phyloP scores from a whole-genome alignment of 2,113 vertebrate species.

The Natator depressus region DNA sequence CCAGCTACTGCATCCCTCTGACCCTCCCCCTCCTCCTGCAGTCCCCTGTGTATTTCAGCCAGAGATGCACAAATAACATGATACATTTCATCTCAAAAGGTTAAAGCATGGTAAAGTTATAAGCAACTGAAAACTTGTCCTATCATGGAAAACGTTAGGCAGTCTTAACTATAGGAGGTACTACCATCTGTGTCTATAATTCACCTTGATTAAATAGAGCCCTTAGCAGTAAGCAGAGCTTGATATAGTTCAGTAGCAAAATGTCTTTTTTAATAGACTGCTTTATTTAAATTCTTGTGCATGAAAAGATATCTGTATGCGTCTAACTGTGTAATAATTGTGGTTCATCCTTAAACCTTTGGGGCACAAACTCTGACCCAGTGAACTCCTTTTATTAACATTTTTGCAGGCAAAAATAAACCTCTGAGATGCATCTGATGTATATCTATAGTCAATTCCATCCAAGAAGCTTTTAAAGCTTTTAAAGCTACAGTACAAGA shows the following conservation, averaged over 20 bases:
- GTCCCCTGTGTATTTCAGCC: not conserved
- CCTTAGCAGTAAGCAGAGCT: not conserved
- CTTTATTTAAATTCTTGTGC: not conserved
- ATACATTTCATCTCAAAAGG: not conserved
- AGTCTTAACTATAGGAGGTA: not conserved
- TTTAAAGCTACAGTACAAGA: not conserved
- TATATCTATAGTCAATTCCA: not conserved
- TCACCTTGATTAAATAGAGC: not conserved
- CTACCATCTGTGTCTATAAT: not conserved
- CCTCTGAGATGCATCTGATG: not conserved
- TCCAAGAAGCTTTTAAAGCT: not conserved
- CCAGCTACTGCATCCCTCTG: not conserved
- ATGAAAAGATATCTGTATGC: not conserved
- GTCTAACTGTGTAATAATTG: not conserved
- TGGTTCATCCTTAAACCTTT: not conserved
- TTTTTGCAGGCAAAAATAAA: not conserved
- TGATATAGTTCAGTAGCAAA: not conserved
- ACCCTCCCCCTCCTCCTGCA: not conserved
- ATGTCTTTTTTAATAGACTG: not conserved
- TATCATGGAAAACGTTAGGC: not conserved
- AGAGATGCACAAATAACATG: not conserved
- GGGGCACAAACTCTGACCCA: not conserved
- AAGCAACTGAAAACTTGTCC: not conserved
- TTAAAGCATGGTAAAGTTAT: not conserved
- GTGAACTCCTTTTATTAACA: not conserved